Evolutionary conservation across 2,888 invertebrate genomes (phyloP).

Genomic region (Oconnorella tubifera): DNA sequence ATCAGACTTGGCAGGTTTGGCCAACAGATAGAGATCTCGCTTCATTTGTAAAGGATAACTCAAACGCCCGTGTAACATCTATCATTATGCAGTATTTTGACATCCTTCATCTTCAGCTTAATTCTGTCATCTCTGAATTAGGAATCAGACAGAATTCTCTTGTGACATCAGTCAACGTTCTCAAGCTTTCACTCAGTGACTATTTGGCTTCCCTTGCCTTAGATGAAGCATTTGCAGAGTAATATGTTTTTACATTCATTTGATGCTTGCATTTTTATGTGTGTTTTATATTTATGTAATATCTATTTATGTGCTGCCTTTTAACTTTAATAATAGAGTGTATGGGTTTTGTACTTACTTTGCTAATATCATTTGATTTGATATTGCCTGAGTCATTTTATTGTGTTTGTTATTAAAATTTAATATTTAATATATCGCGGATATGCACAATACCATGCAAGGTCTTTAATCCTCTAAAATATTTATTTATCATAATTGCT

Average conservation of each 20-base stretch:
- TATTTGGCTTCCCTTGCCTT: neutral
- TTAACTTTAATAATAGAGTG: too few species aligned
- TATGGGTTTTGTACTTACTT: too few species aligned
- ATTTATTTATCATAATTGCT: neutral
- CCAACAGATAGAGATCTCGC: conserved; percentile 5
- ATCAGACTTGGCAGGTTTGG: conserved; percentile 24
- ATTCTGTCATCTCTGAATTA: neutral
- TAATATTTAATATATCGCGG: too few species aligned
- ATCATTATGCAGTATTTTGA: conserved; percentile 6
- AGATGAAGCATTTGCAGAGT: conserved; percentile 11
- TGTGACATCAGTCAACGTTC: neutral
- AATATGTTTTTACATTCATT: neutral
- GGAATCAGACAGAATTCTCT: neutral
- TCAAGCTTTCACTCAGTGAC: neutral
- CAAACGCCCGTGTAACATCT: neutral
- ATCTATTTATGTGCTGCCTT: too few species aligned
- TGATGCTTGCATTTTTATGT: neutral
- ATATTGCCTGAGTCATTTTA: too few species aligned
- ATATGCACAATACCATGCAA: too few species aligned
- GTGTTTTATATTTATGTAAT: neutral
- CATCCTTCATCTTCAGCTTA: neutral
- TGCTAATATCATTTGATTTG: too few species aligned
- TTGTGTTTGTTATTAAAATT: too few species aligned
- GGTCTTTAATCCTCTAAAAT: too few species aligned
- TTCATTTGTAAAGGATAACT: conserved; percentile 1